Evolutionary conservation across 2,113 vertebrate species (phyloP).

Genomic region (Alligator sinensis): DNA sequence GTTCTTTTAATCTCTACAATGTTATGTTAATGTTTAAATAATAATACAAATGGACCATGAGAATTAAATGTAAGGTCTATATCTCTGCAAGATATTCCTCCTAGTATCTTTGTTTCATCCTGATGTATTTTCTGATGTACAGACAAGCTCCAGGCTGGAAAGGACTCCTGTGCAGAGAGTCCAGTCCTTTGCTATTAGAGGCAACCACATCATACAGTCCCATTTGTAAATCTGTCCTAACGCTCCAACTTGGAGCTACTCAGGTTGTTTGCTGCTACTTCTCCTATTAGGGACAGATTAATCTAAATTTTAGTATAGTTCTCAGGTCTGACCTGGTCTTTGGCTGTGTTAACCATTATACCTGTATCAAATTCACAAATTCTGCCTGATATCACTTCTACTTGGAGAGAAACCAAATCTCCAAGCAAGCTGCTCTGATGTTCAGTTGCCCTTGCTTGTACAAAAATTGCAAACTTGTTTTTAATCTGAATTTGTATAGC

Average conservation of each 20-base stretch:
- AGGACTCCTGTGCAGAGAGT: too few species aligned
- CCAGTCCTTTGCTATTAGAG: background rate
- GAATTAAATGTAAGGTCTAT: background rate
- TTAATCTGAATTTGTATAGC: background rate
- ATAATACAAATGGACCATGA: background rate
- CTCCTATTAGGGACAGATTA: background rate
- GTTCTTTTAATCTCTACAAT: background rate
- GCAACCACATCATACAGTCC: background rate
- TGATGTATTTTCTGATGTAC: too few species aligned
- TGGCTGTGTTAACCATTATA: too few species aligned
- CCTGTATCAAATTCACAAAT: too few species aligned
- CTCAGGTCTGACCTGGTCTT: too few species aligned
- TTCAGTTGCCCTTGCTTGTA: background rate
- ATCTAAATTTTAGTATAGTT: too few species aligned
- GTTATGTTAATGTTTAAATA: background rate
- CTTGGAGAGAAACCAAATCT: background rate
- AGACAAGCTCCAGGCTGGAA: too few species aligned
- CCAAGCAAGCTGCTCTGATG: background rate
- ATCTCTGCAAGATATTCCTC: too few species aligned
- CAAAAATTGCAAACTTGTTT: background rate
- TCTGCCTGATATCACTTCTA: background rate
- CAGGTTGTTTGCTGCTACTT: rapidly evolving
- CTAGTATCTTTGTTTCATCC: too few species aligned
- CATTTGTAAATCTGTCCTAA: background rate
- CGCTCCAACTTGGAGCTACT: background rate